Conservation (phyloP, 2,113 vertebrate genomes). For the Rhinolophus ferrumequinum region DNA sequence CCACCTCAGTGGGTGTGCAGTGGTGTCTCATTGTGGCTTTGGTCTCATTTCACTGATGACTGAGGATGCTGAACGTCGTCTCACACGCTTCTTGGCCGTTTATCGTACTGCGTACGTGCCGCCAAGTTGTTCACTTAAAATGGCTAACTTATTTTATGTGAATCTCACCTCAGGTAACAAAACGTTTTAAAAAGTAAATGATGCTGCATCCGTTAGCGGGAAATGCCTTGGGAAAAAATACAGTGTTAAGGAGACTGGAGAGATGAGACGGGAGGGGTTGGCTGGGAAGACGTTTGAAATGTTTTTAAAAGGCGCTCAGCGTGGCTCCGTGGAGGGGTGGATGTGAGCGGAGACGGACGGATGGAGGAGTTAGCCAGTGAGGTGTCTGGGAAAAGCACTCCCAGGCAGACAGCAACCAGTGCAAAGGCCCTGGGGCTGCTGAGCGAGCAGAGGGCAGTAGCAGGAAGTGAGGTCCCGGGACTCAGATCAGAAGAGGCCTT, state of each 20-base stretch:
- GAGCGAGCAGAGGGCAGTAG: too few relatives aligned
- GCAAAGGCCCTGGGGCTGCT: not conserved
- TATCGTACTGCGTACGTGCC: not conserved
- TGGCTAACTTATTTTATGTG: not conserved
- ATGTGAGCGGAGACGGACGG: not conserved
- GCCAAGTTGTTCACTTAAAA: not conserved
- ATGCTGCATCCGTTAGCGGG: too few relatives aligned
- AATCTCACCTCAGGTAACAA: not conserved
- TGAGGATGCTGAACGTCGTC: fast-evolving
- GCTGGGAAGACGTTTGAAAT: too few relatives aligned
- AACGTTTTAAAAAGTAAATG: not conserved
- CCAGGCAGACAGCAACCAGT: not conserved
- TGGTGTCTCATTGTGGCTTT: not conserved
- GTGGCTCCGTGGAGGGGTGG: not conserved
- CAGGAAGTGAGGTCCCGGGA: too few relatives aligned
- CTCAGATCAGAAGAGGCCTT: not conserved
- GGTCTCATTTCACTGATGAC: not conserved
- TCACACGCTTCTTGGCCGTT: not conserved
- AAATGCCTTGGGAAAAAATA: not conserved
- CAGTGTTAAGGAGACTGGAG: fast-evolving
- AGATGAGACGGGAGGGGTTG: not conserved
- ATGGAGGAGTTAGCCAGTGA: fast-evolving
- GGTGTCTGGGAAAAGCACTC: not conserved
- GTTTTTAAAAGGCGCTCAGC: not conserved
- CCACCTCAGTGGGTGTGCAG: not conserved